Evolutionary conservation across 2,797 vertebrate genomes (phyloP), one percentile per base, ranked within the genome.

Genomic region (Sternotherus odoratus): DNA sequence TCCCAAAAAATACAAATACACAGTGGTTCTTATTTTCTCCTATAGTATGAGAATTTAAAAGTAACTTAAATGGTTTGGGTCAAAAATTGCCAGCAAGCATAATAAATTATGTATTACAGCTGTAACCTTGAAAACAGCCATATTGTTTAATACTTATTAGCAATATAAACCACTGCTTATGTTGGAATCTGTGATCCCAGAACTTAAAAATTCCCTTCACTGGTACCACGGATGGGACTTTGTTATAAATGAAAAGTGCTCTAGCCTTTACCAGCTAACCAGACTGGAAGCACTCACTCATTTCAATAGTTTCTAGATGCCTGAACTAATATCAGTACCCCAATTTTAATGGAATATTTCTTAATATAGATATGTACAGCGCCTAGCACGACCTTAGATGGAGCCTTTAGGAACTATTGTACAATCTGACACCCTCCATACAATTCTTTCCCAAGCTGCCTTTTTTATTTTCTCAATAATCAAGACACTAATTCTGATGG

Each of bases 111-210:
- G 86, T 84, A 97, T 92, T 87, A 49, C 49, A 54, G 17, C 86
- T 92, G 81, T 94, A 97, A 95, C 83, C 94, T 96, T 95, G 95
- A 96, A 96, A 96, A 94, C 91, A 95, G 88, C 95, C 46, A 77
- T 90, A 86, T 95, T 97, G 96, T 91, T 95, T 95, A 93, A 94
- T 1, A 1, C 88, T 91, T 96, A 85, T 57, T 88, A 93, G 63
- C 3, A 6, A 43, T 94, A 95, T 94, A 95, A 94, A 96, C 92
- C 95, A 88, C 88, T 90, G 77, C 83, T 94, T 90, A 86, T 94
- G 92, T 94, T 95, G 84, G 80, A 87, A 91, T 92, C 72, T 91
- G 77, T 91, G 79, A 93, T 95, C 75, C 91, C 85, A 89, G 54
- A 94, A 91, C 93, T 95, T 94, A 94, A 94, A 90, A 93, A 85